These are phyloP conservation scores for Sphenodon punctatus DNA, from an alignment of 2,797 vertebrate genomes.

Conservation along the genomic window DNA sequence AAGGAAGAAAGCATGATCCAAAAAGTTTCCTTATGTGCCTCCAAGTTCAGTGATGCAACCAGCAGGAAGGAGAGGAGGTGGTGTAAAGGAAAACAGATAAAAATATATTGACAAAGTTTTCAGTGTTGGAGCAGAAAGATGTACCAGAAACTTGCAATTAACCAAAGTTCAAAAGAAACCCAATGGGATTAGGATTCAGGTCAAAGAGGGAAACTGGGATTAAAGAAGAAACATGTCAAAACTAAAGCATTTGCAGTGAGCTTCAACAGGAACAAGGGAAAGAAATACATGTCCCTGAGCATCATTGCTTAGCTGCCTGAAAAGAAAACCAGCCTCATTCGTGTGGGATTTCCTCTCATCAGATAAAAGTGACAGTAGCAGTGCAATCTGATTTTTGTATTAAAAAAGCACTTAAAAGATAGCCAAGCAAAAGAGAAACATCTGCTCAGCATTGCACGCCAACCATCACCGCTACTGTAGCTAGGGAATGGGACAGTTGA, in stretches of 20 bases:
- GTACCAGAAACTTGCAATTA: constrained; percentile 61
- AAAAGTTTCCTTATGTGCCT: constrained; percentile 51
- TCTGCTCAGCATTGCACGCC: constrained; percentile 69
- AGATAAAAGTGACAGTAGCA: constrained; percentile 76
- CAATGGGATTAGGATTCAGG: constrained; percentile 71
- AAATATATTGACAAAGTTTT: constrained; percentile 64
- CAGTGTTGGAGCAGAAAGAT: constrained; percentile 60
- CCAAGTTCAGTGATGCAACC: constrained; percentile 22
- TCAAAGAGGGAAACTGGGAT: constrained; percentile 72
- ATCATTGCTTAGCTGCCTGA: constrained; percentile 65
- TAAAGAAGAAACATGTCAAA: constrained; percentile 76
- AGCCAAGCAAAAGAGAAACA: constrained; percentile 70
- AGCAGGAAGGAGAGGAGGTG: constrained; percentile 44
- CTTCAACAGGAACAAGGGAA: constrained; percentile 70
- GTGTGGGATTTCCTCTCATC: constrained; percentile 75
- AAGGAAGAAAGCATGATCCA: constrained; percentile 35
- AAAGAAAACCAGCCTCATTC: constrained; percentile 77
- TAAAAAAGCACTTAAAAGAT: constrained; percentile 70
- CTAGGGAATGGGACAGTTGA: constrained; percentile 49
- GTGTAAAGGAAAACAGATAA: constrained; percentile 32
- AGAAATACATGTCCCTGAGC: constrained; percentile 68
- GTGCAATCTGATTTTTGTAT: constrained; percentile 73
- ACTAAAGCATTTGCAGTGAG: constrained; percentile 72
- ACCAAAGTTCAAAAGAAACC: constrained; percentile 70
- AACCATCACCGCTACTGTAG: constrained; percentile 59